A percentile compares a stretch with the other conserved stretches of the same genome.
These are phyloP conservation scores for Nanger granti DNA, from an alignment of 2,113 vertebrate species.

Conservation along the genomic window DNA sequence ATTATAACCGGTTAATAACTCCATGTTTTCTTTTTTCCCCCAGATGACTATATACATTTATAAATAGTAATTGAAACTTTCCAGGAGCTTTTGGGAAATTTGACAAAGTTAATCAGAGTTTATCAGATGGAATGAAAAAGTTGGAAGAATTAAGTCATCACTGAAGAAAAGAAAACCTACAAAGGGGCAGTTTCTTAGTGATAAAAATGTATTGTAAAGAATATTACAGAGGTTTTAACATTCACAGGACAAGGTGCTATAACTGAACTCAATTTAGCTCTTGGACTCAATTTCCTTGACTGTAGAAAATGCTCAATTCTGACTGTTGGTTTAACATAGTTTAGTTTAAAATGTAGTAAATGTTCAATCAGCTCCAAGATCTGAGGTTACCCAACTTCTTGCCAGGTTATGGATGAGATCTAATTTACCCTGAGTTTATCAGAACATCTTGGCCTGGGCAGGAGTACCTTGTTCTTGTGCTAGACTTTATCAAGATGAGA, in stretches of 20 bases:
- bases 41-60: neutral
- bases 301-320: neutral
- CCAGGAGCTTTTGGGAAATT: neutral
- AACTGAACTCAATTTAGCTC: neutral
- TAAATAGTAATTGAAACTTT: neutral
- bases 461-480: neutral
- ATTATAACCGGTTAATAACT: neutral
- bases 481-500: neutral
- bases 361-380: neutral
- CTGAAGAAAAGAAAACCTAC: neutral
- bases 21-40: neutral
- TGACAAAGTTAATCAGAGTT: conserved; percentile 1
- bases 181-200: neutral
- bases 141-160: neutral
- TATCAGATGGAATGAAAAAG: neutral
- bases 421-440: neutral
- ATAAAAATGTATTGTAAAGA: neutral
- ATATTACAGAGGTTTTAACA: neutral
- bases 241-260: neutral
- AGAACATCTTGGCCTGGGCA: neutral
- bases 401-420: neutral
- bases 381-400: neutral
- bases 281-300: neutral
- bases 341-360: conserved; percentile 22
- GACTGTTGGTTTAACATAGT: neutral